Evolutionary conservation across 2,888 invertebrate species (phyloP).

Genomic region (Venustoraphidia nigricollis): DNA sequence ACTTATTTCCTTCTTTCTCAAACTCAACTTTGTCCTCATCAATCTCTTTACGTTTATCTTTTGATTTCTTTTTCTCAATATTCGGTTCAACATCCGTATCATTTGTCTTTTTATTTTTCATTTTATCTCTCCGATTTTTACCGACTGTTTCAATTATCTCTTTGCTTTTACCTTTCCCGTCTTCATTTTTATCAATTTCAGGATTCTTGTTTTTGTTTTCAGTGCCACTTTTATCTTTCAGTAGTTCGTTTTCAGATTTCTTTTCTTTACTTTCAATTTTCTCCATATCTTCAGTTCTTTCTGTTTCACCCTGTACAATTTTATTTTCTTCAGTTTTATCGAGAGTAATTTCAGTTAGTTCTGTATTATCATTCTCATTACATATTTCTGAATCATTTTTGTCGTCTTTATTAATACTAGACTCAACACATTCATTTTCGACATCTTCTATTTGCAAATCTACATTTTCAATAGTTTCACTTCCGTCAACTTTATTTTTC

Average conservation of each 20-base stretch:
- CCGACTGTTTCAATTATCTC: no score
- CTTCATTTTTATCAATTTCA: background rate
- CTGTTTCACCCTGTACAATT: no score
- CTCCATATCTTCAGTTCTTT: no score
- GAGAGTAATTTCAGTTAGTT: no score
- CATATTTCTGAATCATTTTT: no score
- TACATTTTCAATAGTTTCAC: background rate
- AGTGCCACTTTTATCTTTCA: background rate
- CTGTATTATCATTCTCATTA: no score
- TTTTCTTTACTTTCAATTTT: background rate
- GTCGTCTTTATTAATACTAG: no score
- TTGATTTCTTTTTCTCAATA: background rate
- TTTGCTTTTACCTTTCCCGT: background rate
- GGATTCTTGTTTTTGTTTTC: background rate
- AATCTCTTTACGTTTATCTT: background rate
- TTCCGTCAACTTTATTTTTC: no score
- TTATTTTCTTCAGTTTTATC: no score
- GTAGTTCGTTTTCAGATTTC: background rate
- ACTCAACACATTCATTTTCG: no score
- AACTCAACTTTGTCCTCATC: background rate
- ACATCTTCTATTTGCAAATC: background rate
- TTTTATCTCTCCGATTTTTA: no score
- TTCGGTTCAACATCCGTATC: background rate
- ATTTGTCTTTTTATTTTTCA: background rate
- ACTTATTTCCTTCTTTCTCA: background rate